phyloP scores from a whole-genome alignment of 2,888 invertebrate species.

The Cephus pulcher region DNA sequence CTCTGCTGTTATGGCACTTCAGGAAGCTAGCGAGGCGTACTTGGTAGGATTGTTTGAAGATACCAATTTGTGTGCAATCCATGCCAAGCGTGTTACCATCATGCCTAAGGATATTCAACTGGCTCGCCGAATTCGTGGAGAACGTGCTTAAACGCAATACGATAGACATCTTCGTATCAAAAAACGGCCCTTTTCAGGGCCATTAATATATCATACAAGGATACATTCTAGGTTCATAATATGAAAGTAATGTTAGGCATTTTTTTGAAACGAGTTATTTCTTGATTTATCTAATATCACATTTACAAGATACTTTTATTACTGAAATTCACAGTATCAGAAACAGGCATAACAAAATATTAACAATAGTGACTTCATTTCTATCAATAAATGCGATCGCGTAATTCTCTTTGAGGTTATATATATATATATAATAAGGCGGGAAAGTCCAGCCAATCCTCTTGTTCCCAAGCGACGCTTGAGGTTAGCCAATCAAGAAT shows the following conservation, averaged over 20 bases:
- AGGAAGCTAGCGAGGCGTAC: conserved; percentile 73
- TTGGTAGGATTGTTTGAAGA: conserved; percentile 79
- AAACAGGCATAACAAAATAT: background rate
- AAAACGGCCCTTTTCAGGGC: conserved; percentile 32
- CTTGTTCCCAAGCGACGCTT: background rate
- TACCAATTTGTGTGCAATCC: conserved; percentile 81
- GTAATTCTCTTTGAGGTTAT: background rate
- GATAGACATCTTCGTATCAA: background rate
- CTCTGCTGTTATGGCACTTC: conserved; percentile 77
- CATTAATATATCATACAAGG: background rate
- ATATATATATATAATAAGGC: background rate
- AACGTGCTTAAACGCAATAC: conserved; percentile 38
- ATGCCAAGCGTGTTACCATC: conserved; percentile 78
- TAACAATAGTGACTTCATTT: background rate
- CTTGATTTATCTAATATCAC: too few relatives aligned
- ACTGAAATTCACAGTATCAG: background rate
- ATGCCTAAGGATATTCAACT: conserved; percentile 76
- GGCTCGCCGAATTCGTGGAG: conserved; percentile 58
- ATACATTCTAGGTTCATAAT: background rate
- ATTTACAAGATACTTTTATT: background rate
- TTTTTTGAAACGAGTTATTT: too few relatives aligned
- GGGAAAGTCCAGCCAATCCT: background rate
- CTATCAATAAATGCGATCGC: background rate
- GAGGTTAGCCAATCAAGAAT: background rate
- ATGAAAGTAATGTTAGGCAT: background rate